Conservation (phyloP, 2,888 invertebrate species). For the Auanema freiburgensis region DNA sequence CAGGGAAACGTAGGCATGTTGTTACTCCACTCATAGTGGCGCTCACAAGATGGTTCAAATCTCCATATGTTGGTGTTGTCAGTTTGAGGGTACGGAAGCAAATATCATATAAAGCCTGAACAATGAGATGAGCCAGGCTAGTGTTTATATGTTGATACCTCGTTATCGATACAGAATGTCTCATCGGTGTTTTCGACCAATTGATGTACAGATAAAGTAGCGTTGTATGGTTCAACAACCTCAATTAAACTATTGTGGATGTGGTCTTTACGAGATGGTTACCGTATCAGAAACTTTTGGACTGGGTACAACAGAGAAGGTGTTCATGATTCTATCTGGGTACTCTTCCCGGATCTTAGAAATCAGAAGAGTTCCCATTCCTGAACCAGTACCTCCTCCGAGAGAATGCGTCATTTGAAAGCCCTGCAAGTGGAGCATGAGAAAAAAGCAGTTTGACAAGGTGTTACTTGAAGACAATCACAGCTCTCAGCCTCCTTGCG, state of each 20-base stretch:
- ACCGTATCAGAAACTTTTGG: slow-evolving; percentile 70
- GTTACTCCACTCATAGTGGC: slow-evolving; percentile 69
- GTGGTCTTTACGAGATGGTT: too few relatives aligned
- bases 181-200: slow-evolving; percentile 65
- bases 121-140: too few relatives aligned
- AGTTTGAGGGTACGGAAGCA: slow-evolving; percentile 71
- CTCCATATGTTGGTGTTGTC: slow-evolving; percentile 79
- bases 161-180: slow-evolving; percentile 70
- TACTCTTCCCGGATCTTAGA: slow-evolving; percentile 96
- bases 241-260: background rate
- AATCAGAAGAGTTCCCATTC: slow-evolving; percentile 86
- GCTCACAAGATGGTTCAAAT: slow-evolving; percentile 68
- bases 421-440: background rate
- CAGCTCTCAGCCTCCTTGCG: slow-evolving; percentile 71
- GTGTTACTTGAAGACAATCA: slow-evolving; percentile 46
- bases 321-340: slow-evolving; percentile 96
- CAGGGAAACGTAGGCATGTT: slow-evolving; percentile 79
- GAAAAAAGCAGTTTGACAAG: background rate
- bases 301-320: slow-evolving; percentile 87
- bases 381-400: slow-evolving; percentile 84
- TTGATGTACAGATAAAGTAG: slow-evolving; percentile 70
- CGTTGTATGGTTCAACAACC: slow-evolving; percentile 76
- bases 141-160: too few relatives aligned
- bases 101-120: slow-evolving; percentile 69
- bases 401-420: slow-evolving; percentile 85